Conservation (phyloP, 2,888 invertebrate genomes). For the Fissipunctia ypsillon region DNA sequence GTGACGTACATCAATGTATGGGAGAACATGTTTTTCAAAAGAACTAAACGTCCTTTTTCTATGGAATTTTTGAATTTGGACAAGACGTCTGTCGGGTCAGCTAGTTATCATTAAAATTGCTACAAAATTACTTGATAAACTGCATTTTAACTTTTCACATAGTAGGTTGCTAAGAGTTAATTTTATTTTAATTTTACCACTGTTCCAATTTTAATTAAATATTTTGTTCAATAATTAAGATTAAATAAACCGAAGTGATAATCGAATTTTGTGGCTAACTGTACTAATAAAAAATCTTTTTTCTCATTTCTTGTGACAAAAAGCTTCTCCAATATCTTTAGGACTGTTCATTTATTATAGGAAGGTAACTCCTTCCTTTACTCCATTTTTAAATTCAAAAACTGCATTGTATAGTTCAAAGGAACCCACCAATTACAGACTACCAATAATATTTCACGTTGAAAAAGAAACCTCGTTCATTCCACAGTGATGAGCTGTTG, state of each 20-base stretch:
- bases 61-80: background rate
- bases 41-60: background rate
- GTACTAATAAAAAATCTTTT: background rate
- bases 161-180: background rate
- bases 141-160: no score
- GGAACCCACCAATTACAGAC: background rate
- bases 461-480: slow-evolving; percentile 24
- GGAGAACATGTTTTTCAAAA: background rate
- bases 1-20: no score
- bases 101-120: background rate
- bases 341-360: no score
- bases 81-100: background rate
- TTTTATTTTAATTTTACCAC: background rate
- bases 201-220: background rate
- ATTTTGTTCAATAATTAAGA: background rate
- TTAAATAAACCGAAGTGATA: background rate
- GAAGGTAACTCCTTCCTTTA: background rate
- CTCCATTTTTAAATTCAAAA: background rate
- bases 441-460: background rate
- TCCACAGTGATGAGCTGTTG: slow-evolving; percentile 51
- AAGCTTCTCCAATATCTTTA: background rate
- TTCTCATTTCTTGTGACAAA: background rate
- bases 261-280: background rate
- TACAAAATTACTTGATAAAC: background rate
- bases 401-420: background rate